A percentile compares a stretch with the other conserved stretches of the same genome.
Evolutionary conservation across 1,140 invertebrate genomes (phyloP).

Genomic region (Steinernema khuongi): DNA sequence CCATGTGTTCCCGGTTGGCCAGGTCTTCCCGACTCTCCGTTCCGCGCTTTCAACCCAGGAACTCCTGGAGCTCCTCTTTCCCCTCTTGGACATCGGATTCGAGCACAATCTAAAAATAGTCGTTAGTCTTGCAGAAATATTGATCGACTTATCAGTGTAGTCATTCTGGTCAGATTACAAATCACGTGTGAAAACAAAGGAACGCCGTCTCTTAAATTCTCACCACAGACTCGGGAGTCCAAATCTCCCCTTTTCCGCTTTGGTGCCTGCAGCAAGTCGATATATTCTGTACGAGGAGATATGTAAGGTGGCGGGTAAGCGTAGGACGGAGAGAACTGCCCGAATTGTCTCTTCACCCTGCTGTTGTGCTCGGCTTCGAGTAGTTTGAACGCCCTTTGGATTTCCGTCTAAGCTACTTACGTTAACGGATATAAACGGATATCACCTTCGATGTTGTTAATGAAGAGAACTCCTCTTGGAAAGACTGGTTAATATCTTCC

Average conservation of each 20-base stretch:
- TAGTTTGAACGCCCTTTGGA: neutral
- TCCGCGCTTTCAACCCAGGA: neutral
- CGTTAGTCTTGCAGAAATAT: neutral
- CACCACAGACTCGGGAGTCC: neutral
- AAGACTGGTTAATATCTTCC: neutral
- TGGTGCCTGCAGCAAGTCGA: neutral
- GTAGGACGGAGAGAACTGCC: neutral
- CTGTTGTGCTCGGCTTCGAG: neutral
- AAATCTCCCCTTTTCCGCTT: neutral
- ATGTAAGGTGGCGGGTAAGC: neutral
- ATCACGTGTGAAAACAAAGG: neutral
- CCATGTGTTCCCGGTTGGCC: constrained; percentile 2
- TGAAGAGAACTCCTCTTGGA: neutral
- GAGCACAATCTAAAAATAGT: neutral
- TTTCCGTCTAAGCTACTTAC: neutral
- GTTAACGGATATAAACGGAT: neutral
- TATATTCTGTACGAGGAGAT: neutral
- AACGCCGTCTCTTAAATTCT: neutral
- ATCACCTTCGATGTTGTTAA: neutral
- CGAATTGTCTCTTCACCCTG: neutral
- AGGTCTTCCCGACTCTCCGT: neutral
- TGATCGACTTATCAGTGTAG: neutral
- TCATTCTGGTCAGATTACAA: constrained; percentile 1
- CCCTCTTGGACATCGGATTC: neutral
- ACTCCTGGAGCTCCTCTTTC: neutral